Percentiles rank a stretch among this genome's conserved stretches.
These are phyloP conservation scores for Corythornis vintsioides DNA, from an alignment of 2,113 vertebrate genomes.

Conservation along the genomic window DNA sequence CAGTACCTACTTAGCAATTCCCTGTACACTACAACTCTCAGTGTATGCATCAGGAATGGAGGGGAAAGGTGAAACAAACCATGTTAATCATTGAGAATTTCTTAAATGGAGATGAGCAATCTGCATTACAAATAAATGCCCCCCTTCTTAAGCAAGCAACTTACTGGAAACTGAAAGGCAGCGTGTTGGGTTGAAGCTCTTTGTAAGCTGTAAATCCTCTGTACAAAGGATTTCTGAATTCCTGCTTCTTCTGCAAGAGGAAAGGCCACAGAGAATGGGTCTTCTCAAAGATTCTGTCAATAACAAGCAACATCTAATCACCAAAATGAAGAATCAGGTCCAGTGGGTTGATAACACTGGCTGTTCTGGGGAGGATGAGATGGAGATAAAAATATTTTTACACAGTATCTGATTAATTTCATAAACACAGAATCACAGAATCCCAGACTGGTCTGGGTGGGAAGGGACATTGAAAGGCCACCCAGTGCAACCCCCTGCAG, in stretches of 20 bases:
- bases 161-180: conserved; percentile 84
- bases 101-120: neutral
- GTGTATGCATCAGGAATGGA: neutral
- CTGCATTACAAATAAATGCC: neutral
- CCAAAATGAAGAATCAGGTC: neutral
- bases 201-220: conserved; percentile 71
- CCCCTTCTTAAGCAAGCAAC: conserved; percentile 22
- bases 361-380: neutral
- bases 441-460: neutral
- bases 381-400: neutral
- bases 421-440: neutral
- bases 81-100: neutral
- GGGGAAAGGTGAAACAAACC: neutral
- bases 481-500: neutral
- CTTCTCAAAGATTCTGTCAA: conserved; percentile 79
- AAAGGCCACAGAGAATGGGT: conserved; percentile 85
- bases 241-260: conserved; percentile 77
- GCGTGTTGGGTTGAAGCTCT: conserved; percentile 77
- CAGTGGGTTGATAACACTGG: neutral
- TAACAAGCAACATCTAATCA: conserved; percentile 29
- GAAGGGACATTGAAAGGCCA: neutral
- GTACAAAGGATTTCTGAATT: conserved; percentile 81
- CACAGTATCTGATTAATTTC: neutral
- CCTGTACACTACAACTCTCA: neutral
- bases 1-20: neutral